A percentile compares a stretch with the other conserved stretches of the same genome.
Conservation (phyloP, 2,113 vertebrate genomes). For the Mesembrinibis cayennensis region DNA sequence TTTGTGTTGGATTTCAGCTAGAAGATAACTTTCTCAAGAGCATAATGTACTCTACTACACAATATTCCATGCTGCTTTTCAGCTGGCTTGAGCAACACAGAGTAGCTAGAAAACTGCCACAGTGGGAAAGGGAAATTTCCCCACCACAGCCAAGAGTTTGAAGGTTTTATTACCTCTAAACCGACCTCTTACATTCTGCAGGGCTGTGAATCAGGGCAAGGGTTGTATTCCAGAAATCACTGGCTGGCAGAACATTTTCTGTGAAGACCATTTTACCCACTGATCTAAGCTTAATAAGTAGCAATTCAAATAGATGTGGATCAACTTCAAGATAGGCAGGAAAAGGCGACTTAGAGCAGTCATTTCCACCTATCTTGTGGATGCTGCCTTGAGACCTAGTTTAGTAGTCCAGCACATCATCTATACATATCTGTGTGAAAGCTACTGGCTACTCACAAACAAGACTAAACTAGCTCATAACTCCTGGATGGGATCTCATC, state of each 20-base stretch:
- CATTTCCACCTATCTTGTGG: not conserved
- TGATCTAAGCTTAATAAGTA: not conserved
- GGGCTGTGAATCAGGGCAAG: not conserved
- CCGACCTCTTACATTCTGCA: not conserved
- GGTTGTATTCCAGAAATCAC: not conserved
- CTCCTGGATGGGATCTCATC: not conserved
- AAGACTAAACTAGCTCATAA: not conserved
- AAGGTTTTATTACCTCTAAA: constrained; percentile 21
- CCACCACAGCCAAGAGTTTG: not conserved
- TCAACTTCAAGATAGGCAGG: not conserved
- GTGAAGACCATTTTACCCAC: not conserved
- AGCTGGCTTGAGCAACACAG: not conserved
- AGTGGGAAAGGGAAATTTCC: constrained; percentile 15
- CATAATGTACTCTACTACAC: not conserved
- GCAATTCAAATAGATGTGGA: not conserved
- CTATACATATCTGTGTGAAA: not conserved
- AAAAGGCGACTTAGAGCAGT: not conserved
- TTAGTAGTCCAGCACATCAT: not conserved
- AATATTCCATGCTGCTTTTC: not conserved
- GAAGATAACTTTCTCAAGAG: constrained; percentile 12
- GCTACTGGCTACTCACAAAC: not conserved
- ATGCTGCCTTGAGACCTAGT: not conserved
- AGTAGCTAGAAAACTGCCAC: not conserved
- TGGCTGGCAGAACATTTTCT: not conserved
- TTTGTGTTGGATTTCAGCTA: not conserved